Evolutionary conservation across 2,888 invertebrate species (phyloP).

Genomic region (Hydrotaea cyrtoneurina): DNA sequence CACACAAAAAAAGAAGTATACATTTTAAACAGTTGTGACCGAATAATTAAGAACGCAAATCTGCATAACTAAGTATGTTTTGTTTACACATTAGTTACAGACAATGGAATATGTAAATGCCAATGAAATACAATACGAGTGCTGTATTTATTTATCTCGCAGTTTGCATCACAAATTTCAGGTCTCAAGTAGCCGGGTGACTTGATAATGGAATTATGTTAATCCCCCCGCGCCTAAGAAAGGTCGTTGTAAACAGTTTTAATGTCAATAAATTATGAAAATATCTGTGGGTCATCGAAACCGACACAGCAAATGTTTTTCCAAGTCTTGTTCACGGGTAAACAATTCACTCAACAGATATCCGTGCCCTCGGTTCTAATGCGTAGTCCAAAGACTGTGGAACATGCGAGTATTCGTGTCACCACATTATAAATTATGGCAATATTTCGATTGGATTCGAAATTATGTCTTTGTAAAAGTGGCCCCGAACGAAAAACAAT

Average conservation of each 20-base stretch:
- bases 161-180: neutral
- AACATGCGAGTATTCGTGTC: neutral
- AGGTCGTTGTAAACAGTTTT: neutral
- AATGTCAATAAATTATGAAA: neutral
- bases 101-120: slow-evolving; percentile 26
- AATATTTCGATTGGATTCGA: neutral
- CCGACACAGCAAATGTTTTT: no score
- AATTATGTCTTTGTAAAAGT: neutral
- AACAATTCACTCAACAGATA: no score
- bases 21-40: slow-evolving; percentile 31
- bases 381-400: neutral
- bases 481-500: neutral
- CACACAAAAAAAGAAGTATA: neutral
- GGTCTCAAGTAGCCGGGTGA: neutral
- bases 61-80: neutral
- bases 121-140: slow-evolving; percentile 9
- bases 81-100: slow-evolving; percentile 13
- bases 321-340: no score
- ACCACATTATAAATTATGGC: neutral
- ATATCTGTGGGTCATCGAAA: no score
- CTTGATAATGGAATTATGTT: neutral
- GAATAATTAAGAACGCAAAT: slow-evolving; percentile 32
- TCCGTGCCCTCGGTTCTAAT: neutral
- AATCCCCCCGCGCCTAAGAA: neutral
- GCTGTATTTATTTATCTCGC: neutral